These are phyloP conservation scores for Centruroides sculpturatus DNA, from an alignment of 1,140 invertebrate genomes.

Conservation along the genomic window DNA sequence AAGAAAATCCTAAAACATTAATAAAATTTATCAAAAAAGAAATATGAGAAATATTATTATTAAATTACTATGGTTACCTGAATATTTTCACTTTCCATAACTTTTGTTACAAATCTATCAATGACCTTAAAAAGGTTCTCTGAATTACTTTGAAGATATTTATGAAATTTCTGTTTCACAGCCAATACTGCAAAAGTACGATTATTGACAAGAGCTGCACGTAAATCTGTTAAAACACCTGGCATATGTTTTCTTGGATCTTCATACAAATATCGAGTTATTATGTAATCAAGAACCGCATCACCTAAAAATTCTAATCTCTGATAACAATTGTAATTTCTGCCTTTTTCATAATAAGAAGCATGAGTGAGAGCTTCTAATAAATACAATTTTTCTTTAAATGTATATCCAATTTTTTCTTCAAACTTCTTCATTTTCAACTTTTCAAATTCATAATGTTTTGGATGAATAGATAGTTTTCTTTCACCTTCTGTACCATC, in stretches of 20 bases:
- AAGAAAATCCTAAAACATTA: too few relatives aligned
- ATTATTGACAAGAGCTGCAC: constrained; percentile 90
- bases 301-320: constrained; percentile 45
- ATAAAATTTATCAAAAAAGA: too few relatives aligned
- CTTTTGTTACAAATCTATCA: too few relatives aligned
- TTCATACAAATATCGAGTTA: constrained; percentile 76
- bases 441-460: too few relatives aligned
- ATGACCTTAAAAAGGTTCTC: too few relatives aligned
- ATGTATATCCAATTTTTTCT: constrained; percentile 46
- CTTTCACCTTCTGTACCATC: too few relatives aligned
- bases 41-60: too few relatives aligned
- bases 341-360: constrained; percentile 31
- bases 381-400: constrained; percentile 39
- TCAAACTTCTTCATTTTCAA: constrained; percentile 32
- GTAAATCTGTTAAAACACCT: constrained; percentile 75
- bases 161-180: constrained; percentile 59
- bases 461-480: neutral
- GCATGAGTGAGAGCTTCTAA: constrained; percentile 39
- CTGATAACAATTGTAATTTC: constrained; percentile 39
- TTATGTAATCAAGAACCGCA: constrained; percentile 65
- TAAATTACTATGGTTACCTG: too few relatives aligned
- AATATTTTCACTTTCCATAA: too few relatives aligned
- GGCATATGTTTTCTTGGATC: constrained; percentile 45
- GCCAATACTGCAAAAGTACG: constrained; percentile 78
- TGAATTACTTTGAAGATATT: constrained; percentile 17